Base-by-base conservation (phyloP, 2,113 vertebrate species). In the Paratilapia polleni region DNA sequence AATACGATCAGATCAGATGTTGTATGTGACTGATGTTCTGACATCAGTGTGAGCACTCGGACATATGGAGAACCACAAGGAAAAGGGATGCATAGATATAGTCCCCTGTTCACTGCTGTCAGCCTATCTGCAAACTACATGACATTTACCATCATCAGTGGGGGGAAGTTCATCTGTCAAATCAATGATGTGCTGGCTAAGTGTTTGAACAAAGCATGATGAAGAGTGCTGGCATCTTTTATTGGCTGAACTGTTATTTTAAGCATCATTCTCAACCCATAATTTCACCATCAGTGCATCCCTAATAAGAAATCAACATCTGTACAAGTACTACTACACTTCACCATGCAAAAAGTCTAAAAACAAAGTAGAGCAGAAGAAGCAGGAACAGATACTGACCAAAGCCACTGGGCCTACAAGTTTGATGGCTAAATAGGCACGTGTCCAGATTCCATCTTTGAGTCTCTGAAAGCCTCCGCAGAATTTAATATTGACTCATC, bases 401-500 rank as follows among this genome's bases (percentile, higher is more conserved):
- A 4, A 15, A 56, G 66, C 70, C 64, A 11, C 68, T 81, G 41
- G 26, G 22, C 31, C 47, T 79, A 38, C 64, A 74, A 47, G 31
- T 14, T 56, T 87, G 79, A 93, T 84, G 81, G 82, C 88, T 81
- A 34, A 78, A 89, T 74, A 76, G 81, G 77, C 68, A 74, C 4
- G 60, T 13, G 83, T 54, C 80, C 76, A 85, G 81, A 87, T 92
- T 81, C 82, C 89, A 87, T 90, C 63, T 78, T 2, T 31, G 68
- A 73, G 64, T 54, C 63, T 82, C 74, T 93, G 82, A 91, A 91
- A 91, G 83, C 88, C 54, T 59, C 77, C 24, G 49, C 82, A 41
- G 77, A 81, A 63, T 5, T 34, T 26, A 43, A 15, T 66, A 81
- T 87, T 19, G 81, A 86, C 61, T 91, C 66, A 43, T 41, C 66